phyloP scores from a whole-genome alignment of 1,140 invertebrate genomes.

The Saxidomus purpurata region DNA sequence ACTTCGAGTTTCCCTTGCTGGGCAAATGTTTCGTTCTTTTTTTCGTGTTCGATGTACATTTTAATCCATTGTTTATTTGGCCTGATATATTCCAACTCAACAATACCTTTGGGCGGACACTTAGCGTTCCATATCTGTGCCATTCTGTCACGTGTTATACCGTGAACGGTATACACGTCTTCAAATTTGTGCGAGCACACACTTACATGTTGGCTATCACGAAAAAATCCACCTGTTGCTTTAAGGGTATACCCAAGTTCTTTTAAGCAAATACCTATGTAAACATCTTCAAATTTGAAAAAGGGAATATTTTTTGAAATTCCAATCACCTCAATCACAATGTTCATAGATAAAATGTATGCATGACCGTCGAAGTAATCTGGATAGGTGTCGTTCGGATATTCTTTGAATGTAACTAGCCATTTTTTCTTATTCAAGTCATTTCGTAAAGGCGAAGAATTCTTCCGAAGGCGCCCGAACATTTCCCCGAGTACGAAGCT shows the following conservation, averaged over 20 bases:
- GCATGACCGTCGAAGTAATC: constrained; percentile 4
- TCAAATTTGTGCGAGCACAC: neutral
- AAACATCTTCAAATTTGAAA: constrained; percentile 32
- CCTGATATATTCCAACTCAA: neutral
- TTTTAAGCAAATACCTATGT: constrained; percentile 2
- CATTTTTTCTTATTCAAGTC: neutral
- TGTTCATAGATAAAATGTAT: neutral
- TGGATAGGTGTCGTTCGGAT: neutral
- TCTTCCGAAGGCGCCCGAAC: neutral
- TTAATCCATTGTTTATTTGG: neutral
- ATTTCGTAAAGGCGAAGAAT: neutral
- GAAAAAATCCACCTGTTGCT: neutral
- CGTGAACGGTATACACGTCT: neutral
- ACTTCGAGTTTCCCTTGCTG: neutral
- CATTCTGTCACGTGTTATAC: neutral
- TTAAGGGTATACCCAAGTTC: neutral
- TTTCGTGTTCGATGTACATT: neutral
- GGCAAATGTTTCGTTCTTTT: neutral
- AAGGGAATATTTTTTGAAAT: constrained; percentile 14
- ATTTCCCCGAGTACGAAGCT: neutral
- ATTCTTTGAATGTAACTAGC: neutral
- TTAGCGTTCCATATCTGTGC: neutral
- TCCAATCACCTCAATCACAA: neutral
- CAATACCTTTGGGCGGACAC: neutral
- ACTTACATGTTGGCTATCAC: neutral